Evolutionary conservation across 2,888 invertebrate species (phyloP).

Genomic region (Dryococelus australis): DNA sequence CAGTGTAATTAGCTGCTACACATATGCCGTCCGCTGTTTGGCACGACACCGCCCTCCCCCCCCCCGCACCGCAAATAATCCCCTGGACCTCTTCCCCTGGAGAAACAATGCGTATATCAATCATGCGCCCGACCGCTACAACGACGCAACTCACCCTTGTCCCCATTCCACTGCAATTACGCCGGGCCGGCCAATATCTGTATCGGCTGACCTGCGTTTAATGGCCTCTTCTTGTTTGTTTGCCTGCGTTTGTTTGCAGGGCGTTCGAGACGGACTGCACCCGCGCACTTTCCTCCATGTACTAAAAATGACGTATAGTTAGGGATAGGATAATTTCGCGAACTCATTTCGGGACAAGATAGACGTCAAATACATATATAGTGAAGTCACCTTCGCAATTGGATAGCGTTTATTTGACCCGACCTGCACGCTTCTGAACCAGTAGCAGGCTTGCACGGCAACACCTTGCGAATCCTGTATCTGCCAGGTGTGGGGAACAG

Average conservation of each 20-base stretch:
- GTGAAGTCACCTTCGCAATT: no score
- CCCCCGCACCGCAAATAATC: neutral
- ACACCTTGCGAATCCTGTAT: no score
- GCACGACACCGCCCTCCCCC: neutral
- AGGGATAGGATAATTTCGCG: no score
- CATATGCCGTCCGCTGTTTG: neutral
- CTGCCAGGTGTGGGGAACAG: no score
- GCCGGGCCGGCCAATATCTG: neutral
- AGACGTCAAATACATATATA: no score
- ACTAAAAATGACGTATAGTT: no score
- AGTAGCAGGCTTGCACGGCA: no score
- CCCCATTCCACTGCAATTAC: neutral
- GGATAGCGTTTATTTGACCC: no score
- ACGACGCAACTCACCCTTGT: neutral
- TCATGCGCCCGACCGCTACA: neutral
- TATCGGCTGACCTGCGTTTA: neutral
- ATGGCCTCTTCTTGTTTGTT: neutral
- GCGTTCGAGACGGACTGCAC: neutral
- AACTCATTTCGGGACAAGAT: no score
- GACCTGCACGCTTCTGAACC: no score
- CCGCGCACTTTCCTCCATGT: no score
- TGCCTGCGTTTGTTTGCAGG: neutral
- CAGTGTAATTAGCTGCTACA: neutral
- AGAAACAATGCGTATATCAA: neutral
- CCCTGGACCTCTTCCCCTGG: neutral